Evolutionary conservation across 1,140 invertebrate genomes (phyloP), one percentile per base, ranked within the genome.

Genomic region (Bombus vancouverensis): DNA sequence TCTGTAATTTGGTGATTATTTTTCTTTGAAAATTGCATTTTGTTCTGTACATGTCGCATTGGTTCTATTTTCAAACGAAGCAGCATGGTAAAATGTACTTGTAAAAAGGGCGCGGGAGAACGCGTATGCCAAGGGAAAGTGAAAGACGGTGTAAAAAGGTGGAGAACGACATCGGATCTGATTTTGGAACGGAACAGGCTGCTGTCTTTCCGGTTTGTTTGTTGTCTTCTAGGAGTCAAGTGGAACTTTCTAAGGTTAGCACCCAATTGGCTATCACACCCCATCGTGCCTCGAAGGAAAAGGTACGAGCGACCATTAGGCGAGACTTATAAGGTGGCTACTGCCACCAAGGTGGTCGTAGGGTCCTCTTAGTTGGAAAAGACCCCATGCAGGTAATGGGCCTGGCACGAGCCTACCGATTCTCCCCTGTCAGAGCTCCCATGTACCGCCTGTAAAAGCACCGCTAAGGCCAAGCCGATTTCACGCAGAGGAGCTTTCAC

Each of bases 211-310:
- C 12, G 72, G 76, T 77, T 81, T 85, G 83, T 88, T 88, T 88
- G 87, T 81, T 80, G 80, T 88, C 39, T 57, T 47, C 42, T 2
- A 22, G 62, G 86, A 92, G 92, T 92, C 92, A 92, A 92, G 92
- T 92, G 90, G 90, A 53, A 78, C 85, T 87, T 83, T 86, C 80
- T 84, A 87, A 87, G 87, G 88, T 92, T 91, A 92, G 88, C 92
- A 89, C 89, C 89, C 90, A 92, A 92, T 90, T 91, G 92, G 89
- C 87, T 86, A 85, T 87, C 81, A 81, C 88, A 86, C 89, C 90
- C 86, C 78, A 42, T 80, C 4, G 15, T 85, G 81, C 78, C 81
- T 81, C 76, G 72, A 13, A 76, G 85, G 85, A 78, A 87, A 92
- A 91, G 90, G 86, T 91, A 87, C 72, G 68, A 75, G 80, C 37